These are phyloP conservation scores for Lathamus discolor DNA, from an alignment of 2,113 vertebrate genomes.

Conservation along the genomic window DNA sequence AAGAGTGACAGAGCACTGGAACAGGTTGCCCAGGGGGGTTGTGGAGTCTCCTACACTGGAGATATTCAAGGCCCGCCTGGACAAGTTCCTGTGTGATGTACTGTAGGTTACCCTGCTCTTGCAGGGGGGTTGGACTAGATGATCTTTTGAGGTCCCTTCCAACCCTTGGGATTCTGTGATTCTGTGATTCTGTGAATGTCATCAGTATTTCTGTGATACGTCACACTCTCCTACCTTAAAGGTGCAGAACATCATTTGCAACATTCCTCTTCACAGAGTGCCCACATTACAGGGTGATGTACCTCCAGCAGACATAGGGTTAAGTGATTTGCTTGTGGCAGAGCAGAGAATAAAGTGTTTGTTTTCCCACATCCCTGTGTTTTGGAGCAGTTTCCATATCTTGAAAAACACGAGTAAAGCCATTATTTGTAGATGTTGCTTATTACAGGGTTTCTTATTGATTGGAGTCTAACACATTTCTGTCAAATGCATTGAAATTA, in stretches of 20 bases:
- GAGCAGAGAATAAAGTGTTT: neutral
- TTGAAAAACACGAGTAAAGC: neutral
- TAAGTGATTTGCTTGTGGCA: neutral
- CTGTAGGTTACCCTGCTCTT: too few species aligned
- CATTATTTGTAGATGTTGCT: neutral
- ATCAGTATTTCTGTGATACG: accelerated
- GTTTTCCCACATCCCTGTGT: neutral
- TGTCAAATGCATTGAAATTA: neutral
- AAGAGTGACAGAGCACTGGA: too few species aligned
- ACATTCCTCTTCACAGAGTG: neutral
- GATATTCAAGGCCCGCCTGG: too few species aligned
- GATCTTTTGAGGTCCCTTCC: too few species aligned
- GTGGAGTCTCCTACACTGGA: too few species aligned
- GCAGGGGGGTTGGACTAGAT: too few species aligned
- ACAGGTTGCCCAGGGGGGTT: too few species aligned
- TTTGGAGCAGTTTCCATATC: neutral
- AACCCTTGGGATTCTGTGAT: too few species aligned
- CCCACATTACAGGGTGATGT: neutral
- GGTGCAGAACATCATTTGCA: neutral
- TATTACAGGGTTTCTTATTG: neutral
- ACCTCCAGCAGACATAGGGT: too few species aligned
- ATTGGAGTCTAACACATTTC: neutral
- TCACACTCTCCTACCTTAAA: neutral
- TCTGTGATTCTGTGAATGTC: too few species aligned
- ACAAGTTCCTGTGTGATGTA: too few species aligned